Conservation (phyloP, 2,113 vertebrate species). For the Eonycteris spelaea region DNA sequence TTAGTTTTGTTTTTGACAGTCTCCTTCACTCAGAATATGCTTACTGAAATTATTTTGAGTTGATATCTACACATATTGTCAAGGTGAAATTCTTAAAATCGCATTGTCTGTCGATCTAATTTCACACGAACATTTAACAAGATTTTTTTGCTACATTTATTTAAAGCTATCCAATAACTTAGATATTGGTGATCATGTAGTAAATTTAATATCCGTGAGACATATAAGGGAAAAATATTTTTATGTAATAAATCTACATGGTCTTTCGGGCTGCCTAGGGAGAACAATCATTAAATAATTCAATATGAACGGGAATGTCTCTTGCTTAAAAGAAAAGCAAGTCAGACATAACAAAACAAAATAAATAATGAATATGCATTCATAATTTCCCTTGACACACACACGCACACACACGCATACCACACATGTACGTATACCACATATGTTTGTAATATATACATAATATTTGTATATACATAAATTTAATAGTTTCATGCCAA, state of each 20-base stretch:
- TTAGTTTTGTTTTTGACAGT: neutral
- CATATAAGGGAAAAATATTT: neutral
- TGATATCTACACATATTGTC: neutral
- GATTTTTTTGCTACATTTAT: neutral
- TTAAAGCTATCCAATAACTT: neutral
- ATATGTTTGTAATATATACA: neutral
- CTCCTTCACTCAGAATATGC: neutral
- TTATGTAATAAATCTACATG: neutral
- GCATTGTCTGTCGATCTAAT: neutral
- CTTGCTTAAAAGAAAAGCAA: neutral
- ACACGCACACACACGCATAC: neutral
- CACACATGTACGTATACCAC: neutral
- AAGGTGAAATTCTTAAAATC: neutral
- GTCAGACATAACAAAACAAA: neutral
- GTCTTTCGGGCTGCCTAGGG: neutral
- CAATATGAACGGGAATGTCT: neutral
- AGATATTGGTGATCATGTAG: neutral
- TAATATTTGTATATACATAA: neutral
- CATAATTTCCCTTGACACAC: neutral
- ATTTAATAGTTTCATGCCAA: neutral
- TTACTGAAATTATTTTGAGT: neutral
- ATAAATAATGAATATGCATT: neutral
- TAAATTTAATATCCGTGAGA: neutral
- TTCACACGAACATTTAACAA: neutral
- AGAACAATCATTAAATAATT: neutral